These are phyloP conservation scores for Seira sanloemensis DNA, from an alignment of 2,888 invertebrate genomes.

Conservation along the genomic window DNA sequence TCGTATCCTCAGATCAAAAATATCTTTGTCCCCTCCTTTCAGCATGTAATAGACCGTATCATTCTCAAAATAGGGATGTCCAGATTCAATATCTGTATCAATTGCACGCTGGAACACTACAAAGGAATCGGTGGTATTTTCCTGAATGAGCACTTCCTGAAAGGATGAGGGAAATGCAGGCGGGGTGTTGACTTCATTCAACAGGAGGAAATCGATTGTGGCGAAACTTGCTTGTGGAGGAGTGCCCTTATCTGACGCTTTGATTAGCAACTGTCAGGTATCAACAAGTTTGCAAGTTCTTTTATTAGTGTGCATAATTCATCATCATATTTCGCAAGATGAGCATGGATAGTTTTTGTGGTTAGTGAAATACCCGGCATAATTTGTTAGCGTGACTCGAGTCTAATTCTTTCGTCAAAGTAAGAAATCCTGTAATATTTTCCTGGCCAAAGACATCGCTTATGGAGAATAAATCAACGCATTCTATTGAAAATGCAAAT, in stretches of 20 bases:
- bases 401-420: neutral
- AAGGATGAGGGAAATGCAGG: neutral
- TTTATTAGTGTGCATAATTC: neutral
- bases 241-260: conserved; percentile 13
- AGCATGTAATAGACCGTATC: conserved; percentile 18
- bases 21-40: conserved; percentile 10
- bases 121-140: neutral
- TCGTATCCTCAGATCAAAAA: conserved; percentile 7
- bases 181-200: neutral
- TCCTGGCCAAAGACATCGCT: neutral
- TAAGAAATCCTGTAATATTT: neutral
- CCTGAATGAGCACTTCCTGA: neutral
- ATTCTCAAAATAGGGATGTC: neutral
- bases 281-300: neutral
- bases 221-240: neutral
- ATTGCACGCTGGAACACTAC: neutral
- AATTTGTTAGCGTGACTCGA: neutral
- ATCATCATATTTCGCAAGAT: too few relatives aligned
- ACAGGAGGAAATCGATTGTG: neutral
- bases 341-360: neutral
- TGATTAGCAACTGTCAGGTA: neutral
- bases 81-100: conserved; percentile 26
- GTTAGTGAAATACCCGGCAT: neutral
- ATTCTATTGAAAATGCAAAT: too few relatives aligned
- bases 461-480: neutral